phyloP scores from a whole-genome alignment of 2,113 vertebrate species.

The Forbesichthys papilliferus region DNA sequence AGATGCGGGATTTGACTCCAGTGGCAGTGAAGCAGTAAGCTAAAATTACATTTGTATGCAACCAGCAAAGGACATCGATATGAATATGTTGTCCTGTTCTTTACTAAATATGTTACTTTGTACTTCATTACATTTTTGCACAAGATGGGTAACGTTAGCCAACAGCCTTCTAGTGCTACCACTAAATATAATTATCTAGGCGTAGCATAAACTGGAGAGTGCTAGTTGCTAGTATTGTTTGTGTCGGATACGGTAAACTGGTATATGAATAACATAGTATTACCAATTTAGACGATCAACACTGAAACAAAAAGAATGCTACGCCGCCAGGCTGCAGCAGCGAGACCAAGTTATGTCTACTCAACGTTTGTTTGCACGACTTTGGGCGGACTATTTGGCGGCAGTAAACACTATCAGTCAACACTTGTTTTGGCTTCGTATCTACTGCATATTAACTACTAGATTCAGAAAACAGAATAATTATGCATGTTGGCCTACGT shows the following conservation, averaged over 20 bases:
- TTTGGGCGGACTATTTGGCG: constrained; percentile 62
- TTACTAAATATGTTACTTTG: background rate
- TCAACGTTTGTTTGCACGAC: constrained; percentile 39
- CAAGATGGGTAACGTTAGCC: background rate
- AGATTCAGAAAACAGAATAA: background rate
- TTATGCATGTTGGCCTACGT: background rate
- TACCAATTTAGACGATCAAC: constrained; percentile 1
- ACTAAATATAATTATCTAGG: too few species aligned
- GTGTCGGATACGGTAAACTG: background rate
- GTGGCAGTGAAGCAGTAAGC: constrained; percentile 74
- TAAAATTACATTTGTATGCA: constrained; percentile 15
- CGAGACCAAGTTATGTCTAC: background rate
- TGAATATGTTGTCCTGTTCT: background rate
- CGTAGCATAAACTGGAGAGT: background rate
- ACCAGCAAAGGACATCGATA: background rate
- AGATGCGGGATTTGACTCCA: constrained; percentile 79
- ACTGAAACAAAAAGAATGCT: background rate
- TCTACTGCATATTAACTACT: background rate
- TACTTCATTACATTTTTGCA: background rate
- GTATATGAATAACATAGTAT: background rate
- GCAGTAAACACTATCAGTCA: background rate
- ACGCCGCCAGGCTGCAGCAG: background rate
- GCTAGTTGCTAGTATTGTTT: constrained; percentile 1
- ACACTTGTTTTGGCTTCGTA: background rate
- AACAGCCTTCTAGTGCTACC: too few species aligned